phyloP scores from a whole-genome alignment of 2,797 vertebrate species.

The Neoniphon sammara region DNA sequence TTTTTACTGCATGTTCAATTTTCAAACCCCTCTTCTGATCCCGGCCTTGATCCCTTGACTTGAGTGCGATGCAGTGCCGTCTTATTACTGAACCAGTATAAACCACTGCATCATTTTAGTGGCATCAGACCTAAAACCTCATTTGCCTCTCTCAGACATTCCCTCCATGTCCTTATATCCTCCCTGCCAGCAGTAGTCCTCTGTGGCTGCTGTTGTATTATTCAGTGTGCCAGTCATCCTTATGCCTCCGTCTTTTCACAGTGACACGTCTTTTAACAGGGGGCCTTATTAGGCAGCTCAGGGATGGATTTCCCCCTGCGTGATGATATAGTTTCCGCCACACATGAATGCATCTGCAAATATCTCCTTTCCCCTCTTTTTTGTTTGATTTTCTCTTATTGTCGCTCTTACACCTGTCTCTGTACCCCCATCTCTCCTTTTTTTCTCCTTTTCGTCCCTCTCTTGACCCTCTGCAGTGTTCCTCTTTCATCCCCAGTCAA shows the following conservation, averaged over 20 bases:
- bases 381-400: neutral
- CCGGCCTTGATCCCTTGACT: conserved; percentile 1
- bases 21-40: neutral
- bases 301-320: conserved; percentile 41
- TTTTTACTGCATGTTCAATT: neutral
- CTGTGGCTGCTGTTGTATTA: conserved; percentile 61
- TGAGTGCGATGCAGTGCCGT: neutral
- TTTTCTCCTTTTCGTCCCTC: neutral
- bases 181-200: conserved; percentile 36
- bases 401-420: neutral
- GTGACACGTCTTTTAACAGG: conserved; percentile 68
- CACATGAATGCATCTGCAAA: conserved; percentile 37
- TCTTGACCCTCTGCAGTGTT: conserved; percentile 20
- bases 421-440: neutral
- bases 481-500: conserved; percentile 15
- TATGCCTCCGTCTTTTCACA: conserved; percentile 46
- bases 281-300: conserved; percentile 67
- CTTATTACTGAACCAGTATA: conserved; percentile 20
- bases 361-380: conserved; percentile 5
- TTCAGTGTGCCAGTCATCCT: conserved; percentile 66
- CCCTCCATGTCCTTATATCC: conserved; percentile 42
- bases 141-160: conserved; percentile 36
- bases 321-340: conserved; percentile 46
- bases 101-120: conserved; percentile 26
- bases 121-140: conserved; percentile 35